Evolutionary conservation across 2,113 vertebrate species (phyloP), one percentile per base, ranked within the genome.

Genomic region (Gobio gobio): DNA sequence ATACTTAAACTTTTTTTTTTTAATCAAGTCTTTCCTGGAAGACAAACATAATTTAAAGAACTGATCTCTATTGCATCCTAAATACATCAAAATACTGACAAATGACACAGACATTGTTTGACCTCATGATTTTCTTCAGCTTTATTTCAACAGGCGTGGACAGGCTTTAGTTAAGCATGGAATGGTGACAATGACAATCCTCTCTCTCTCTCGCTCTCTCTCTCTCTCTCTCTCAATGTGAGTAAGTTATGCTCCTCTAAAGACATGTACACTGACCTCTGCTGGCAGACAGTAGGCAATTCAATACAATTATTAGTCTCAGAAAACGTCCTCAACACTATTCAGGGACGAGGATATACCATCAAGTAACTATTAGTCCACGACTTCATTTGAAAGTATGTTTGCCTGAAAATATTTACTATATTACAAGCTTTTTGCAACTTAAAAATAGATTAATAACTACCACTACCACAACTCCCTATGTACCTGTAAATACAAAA

Each of bases 401-500:
- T 61, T 36, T 75, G 51, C 75, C 51, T 76, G 47, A 79, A 56
- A 78, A 49, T 24, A 20, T 47, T 72, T 40, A 33, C 82, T 74
- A 83, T 82, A 75, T 43, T 84, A 84, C 75, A 79, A 79, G 49
- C 75, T 78, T 80, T 84, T 74, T 66, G 81, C 68, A 87, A n/a
- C 82, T 87, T 83, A 83, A 76, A 74, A 83, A 72, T 80, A 84
- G n/a, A 84, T 33, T 74, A 22, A 63, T 84, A n/a, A 64, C 76
- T 74, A 83, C 81, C 16, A 74, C 66, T 83, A 83, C 26, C 16
- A 40, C 64, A 43, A 56, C 61, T 51, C 9, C 22, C 82, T 80
- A 58, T 14, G 59, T 14, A 47, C 51, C n/a, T 61, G 18, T 58
- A 85, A 56, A 77, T 58, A 78, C 36, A 68, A 16, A 10, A 2